A percentile compares a stretch with the other conserved stretches of the same genome.
Conservation (phyloP, 2,797 vertebrate species). For the Pampus argenteus region DNA sequence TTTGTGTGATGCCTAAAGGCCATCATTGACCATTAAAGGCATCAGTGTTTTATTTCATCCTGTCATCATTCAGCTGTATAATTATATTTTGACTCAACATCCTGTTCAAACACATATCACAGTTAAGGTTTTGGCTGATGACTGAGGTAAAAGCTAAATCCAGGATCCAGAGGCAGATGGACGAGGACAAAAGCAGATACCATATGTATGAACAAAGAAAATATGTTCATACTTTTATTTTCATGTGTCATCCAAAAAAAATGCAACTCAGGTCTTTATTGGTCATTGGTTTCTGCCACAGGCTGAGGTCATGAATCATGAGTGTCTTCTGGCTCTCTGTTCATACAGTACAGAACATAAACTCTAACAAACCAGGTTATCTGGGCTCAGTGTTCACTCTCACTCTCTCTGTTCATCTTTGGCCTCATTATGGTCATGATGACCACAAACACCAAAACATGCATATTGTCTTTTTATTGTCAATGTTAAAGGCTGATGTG, state of each 20-base stretch:
- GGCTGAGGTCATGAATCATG: no score
- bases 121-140: not conserved
- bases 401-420: not conserved
- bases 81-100: not conserved
- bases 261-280: no score
- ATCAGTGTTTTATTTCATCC: not conserved
- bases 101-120: not conserved
- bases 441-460: not conserved
- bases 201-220: no score
- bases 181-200: not conserved
- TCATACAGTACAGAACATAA: not conserved
- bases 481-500: not conserved
- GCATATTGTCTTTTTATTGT: not conserved
- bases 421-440: not conserved
- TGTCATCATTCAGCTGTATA: no score
- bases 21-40: not conserved
- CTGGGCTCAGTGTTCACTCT: not conserved
- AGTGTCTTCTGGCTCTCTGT: no score
- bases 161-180: slow-evolving; percentile 31
- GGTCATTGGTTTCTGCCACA: no score
- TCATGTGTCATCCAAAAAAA: no score
- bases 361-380: not conserved
- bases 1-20: not conserved
- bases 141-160: not conserved
- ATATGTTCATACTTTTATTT: no score